Conservation (phyloP, 2,888 invertebrate genomes). For the Lasius platythorax region DNA sequence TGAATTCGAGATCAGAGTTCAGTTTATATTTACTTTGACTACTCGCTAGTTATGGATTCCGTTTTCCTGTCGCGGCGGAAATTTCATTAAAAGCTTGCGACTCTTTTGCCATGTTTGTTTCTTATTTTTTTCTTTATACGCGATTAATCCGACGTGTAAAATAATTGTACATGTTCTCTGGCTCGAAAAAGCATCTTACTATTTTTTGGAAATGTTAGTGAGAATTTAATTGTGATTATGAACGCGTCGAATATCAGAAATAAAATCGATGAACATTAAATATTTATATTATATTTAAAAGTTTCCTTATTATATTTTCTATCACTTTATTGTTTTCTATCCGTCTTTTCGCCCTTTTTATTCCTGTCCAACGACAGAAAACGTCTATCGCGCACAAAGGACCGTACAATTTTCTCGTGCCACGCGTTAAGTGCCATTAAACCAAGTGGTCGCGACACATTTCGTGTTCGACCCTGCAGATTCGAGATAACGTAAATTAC, state of each 20-base stretch:
- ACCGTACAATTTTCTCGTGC: conserved; percentile 52
- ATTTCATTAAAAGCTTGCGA: conserved; percentile 47
- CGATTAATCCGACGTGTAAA: neutral
- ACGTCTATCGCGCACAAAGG: conserved; percentile 31
- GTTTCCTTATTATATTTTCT: conserved; percentile 12
- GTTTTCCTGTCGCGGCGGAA: conserved; percentile 49
- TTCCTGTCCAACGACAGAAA: conserved; percentile 9
- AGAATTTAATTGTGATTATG: neutral
- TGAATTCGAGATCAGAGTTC: conserved; percentile 56
- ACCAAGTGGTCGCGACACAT: conserved; percentile 57
- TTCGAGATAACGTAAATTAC: conserved; percentile 55
- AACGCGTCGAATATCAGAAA: neutral
- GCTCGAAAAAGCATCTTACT: neutral
- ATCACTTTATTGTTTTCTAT: conserved; percentile 23
- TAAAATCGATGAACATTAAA: neutral
- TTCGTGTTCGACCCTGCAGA: conserved; percentile 55
- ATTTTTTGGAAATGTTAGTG: neutral
- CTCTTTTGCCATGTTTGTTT: neutral
- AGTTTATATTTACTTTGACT: conserved; percentile 33
- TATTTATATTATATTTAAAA: conserved; percentile 22
- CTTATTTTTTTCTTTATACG: neutral
- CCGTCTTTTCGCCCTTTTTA: neutral
- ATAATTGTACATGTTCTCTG: neutral
- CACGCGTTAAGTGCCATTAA: conserved; percentile 56
- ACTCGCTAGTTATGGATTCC: conserved; percentile 56